A percentile compares a stretch with the other conserved stretches of the same genome.
These are phyloP conservation scores for Limnephilus marmoratus DNA, from an alignment of 2,888 invertebrate genomes.

Conservation along the genomic window DNA sequence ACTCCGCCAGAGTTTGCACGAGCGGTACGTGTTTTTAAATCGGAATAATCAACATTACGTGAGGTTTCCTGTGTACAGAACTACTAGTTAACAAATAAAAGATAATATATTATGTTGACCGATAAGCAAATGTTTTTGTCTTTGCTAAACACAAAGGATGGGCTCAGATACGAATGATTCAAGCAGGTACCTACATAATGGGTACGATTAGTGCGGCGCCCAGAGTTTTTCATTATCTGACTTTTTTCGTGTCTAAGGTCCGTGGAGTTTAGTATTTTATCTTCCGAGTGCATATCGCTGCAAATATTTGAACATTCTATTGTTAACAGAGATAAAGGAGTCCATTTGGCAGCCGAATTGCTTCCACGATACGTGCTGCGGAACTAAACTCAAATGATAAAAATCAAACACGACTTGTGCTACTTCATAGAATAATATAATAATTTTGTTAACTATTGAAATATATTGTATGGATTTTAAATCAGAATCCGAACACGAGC, in stretches of 20 bases:
- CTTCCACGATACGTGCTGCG: background rate
- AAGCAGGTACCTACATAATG: background rate
- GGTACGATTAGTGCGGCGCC: background rate
- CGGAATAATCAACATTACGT: too few relatives aligned
- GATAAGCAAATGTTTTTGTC: background rate
- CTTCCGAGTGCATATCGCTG: background rate
- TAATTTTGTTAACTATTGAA: background rate
- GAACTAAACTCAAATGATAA: background rate
- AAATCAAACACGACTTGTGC: background rate
- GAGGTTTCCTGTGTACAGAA: too few relatives aligned
- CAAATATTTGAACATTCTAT: conserved; percentile 2
- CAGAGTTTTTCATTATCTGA: background rate
- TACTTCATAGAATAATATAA: background rate
- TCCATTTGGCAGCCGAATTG: background rate
- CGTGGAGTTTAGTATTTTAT: background rate
- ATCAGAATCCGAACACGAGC: background rate
- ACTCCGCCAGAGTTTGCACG: too few relatives aligned
- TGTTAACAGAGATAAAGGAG: background rate
- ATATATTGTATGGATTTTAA: background rate
- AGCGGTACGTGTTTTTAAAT: too few relatives aligned
- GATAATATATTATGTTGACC: background rate
- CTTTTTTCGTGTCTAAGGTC: background rate
- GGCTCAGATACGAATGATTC: background rate
- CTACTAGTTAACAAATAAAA: too few relatives aligned
- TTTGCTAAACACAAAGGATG: background rate